Evolutionary conservation across 2,888 invertebrate genomes (phyloP).

Genomic region (Ophion ventricosus): DNA sequence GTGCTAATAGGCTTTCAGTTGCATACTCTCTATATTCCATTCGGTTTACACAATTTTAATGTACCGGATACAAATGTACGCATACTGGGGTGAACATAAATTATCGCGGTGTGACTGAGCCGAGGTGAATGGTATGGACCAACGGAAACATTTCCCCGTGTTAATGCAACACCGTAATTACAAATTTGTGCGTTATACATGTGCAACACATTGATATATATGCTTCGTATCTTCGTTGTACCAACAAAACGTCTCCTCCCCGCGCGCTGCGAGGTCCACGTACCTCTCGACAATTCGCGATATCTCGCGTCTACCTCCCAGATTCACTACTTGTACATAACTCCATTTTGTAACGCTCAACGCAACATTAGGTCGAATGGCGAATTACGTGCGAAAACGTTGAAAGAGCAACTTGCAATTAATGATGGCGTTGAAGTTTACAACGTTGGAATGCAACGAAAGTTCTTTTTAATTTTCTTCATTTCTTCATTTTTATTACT

Average conservation of each 20-base stretch:
- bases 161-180: constrained; percentile 59
- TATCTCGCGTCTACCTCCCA: neutral
- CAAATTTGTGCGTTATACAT: constrained; percentile 33
- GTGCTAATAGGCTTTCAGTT: constrained; percentile 52
- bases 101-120: constrained; percentile 41
- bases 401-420: constrained; percentile 6
- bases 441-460: no score
- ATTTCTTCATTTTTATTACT: no score
- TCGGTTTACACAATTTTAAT: constrained; percentile 19
- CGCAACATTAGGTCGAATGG: neutral
- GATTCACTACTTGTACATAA: neutral
- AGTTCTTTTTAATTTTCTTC: no score
- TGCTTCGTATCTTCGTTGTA: constrained; percentile 3
- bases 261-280: neutral
- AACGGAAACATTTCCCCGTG: constrained; percentile 32
- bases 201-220: neutral
- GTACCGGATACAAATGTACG: constrained; percentile 1
- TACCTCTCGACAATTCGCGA: constrained; percentile 17
- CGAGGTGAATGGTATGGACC: constrained; percentile 39
- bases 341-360: neutral
- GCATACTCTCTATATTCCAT: constrained; percentile 41
- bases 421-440: no score
- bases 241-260: constrained; percentile 10
- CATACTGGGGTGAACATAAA: constrained; percentile 40
- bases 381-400: neutral